Base-by-base conservation (phyloP, 92 coral and sea anemone species). In the Plumapathes pennacea region DNA sequence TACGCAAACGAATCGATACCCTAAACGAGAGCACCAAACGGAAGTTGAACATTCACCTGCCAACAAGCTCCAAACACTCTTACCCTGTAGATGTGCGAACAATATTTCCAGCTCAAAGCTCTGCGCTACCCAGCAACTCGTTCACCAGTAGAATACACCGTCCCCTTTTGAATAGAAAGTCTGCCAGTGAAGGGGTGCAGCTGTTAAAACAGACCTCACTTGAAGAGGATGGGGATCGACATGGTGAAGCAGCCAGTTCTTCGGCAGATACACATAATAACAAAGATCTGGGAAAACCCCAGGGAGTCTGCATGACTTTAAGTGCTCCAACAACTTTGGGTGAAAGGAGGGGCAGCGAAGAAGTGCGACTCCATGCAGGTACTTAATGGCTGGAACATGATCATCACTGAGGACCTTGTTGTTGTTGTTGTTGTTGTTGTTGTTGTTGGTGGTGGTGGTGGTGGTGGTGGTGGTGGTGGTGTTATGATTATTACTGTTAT, bases 61-160 rank as follows among this genome's bases (percentile, higher is more conserved):
- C 42, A n/a, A 8, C 33, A 36, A 41, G 74, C 0, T 13, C 86
- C 20, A 57, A 64, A 51, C 26, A 77, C 50, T 19, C 75, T 47
- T 77, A 82, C 5, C 83, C 88, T 28, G 64, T 88, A 1, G 99
- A 94, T 77, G 97, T 94, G 14, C 64, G 99, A 25, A 89, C 96
- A 27, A 73, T 94, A 19, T 94, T 94, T 32, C 99, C 97, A 9
- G 73, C 77, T 1, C 95, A 94, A 45, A 94, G 96, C 12, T 68
- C 38, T 38, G 99, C 96, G 4, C 85, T 76, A 57, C 85, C 99
- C 0, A 94, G 95, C 68, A 94, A 94, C 67, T 38, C 58, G 4
- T 73, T 65, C 20, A 59, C 44, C 15, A 10, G 14, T 20, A 50
- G 39, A 13, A 31, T 52, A 24, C 21, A 64, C 13, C 39, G 86